Evolutionary conservation across 2,113 vertebrate species (phyloP).

Genomic region (Oncorhynchus mykiss): DNA sequence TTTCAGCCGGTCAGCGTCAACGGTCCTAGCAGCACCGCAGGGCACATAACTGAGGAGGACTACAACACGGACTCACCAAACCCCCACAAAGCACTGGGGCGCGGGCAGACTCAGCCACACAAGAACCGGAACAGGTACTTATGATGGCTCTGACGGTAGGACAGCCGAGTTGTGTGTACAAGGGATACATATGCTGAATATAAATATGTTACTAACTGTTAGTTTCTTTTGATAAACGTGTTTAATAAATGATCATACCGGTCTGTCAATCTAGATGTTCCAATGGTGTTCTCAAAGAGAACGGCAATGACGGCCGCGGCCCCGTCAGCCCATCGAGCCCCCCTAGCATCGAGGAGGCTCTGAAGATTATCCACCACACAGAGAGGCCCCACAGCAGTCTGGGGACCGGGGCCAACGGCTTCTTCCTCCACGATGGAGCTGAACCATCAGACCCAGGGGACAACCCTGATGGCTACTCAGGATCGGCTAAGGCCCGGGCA

Average conservation of each 20-base stretch:
- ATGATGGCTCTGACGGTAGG: no score
- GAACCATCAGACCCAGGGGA: conserved; percentile 42
- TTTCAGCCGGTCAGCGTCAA: conserved; percentile 84
- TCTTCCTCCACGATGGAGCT: conserved; percentile 85
- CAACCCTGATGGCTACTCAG: conserved; percentile 64
- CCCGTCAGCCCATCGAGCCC: conserved; percentile 76
- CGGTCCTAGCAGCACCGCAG: conserved; percentile 69
- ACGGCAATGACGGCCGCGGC: conserved; percentile 57
- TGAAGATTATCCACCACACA: conserved; percentile 92
- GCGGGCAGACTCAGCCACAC: conserved; percentile 64
- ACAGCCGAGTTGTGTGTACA: no score
- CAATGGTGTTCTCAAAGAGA: conserved; percentile 80
- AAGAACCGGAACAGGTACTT: conserved; percentile 69
- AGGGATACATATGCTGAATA: no score
- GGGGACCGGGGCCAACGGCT: conserved; percentile 78
- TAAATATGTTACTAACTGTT: not conserved
- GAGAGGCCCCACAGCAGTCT: conserved; percentile 79
- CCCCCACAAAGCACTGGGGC: conserved; percentile 54
- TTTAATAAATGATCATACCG: not conserved
- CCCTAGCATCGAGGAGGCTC: conserved; percentile 93
- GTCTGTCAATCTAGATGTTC: conserved; percentile 62
- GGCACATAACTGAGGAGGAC: conserved; percentile 79
- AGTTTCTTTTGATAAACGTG: not conserved
- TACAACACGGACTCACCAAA: conserved; percentile 51
- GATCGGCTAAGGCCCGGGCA: conserved; percentile 67